Base-by-base conservation (phyloP, 2,113 vertebrate species). In the Plectropomus leopardus region DNA sequence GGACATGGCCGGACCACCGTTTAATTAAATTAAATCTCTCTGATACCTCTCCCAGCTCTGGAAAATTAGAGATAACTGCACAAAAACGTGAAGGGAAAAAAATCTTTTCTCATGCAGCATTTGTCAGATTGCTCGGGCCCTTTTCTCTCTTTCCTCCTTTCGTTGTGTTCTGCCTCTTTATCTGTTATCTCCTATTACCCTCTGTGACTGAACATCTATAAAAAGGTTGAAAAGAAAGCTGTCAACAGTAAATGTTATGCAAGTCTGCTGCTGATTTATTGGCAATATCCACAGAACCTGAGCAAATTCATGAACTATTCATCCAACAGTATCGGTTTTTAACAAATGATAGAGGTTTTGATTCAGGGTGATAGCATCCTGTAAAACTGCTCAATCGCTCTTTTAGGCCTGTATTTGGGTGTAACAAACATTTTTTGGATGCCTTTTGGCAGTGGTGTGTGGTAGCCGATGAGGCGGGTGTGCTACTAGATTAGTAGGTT, bases 21-120 rank as follows among this genome's bases (percentile, higher is more conserved):
- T 82, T 86, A 83, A 88, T 90, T 86, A 32, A 81, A 91, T 88
- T 53, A 85, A 78, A 86, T 77, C 73, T 78, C 13, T 54, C 59
- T 21, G 66, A 87, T 87, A 77, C 58, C 73, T 79, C 59, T 60
- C 53, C 19, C 54, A 32, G 76, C 78, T 57, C 75, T 60, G 65
- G 59, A 83, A 87, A 79, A 83, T 75, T 32, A 15, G 23, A 88
- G 84, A 90, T 88, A 90, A 82, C 79, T 66, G 68, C 64, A 80
- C 32, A 65, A 23, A 32, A 74, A 76, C 34, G 55, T 63, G 24
- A 26, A 45, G 3, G 7, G 23, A 26, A n/a, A 4, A 26, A 42
- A 57, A n/a, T n/a, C 15, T 70, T 75, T 79, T 60, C 13, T 73
- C 30, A 23, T 45, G 32, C 44, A 47, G 55, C 32, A 68, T 75